Evolutionary conservation across 2,888 invertebrate species (phyloP).

Genomic region (Helicoverpa assulta): DNA sequence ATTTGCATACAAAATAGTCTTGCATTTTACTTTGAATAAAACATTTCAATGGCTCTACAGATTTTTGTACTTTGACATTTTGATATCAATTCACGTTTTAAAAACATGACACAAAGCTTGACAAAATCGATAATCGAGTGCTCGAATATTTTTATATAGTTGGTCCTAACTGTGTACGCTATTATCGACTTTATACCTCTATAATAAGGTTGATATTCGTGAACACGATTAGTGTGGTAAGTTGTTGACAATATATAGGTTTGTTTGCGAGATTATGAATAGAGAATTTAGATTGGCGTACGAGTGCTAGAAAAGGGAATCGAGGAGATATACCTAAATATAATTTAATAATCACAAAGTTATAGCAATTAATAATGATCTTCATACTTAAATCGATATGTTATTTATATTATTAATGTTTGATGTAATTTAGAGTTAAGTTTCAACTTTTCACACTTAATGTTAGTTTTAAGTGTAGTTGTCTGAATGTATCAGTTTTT

Average conservation of each 20-base stretch:
- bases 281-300: slow-evolving; percentile 38
- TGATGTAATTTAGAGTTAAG: slow-evolving; percentile 56
- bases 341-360: slow-evolving; percentile 45
- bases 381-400: slow-evolving; percentile 57
- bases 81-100: slow-evolving; percentile 14
- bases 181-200: slow-evolving; percentile 16
- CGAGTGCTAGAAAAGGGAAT: slow-evolving; percentile 32
- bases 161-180: slow-evolving; percentile 21
- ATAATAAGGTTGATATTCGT: slow-evolving; percentile 34
- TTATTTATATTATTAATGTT: slow-evolving; percentile 59
- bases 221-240: slow-evolving; percentile 19
- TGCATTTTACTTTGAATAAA: too few species aligned
- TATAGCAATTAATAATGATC: slow-evolving; percentile 57
- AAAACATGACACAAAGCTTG: slow-evolving; percentile 10
- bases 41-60: background rate
- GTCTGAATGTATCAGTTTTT: slow-evolving; percentile 39
- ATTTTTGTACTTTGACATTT: slow-evolving; percentile 12
- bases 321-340: slow-evolving; percentile 14
- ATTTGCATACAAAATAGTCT: too few species aligned
- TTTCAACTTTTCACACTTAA: slow-evolving; percentile 54
- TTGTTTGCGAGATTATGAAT: slow-evolving; percentile 54
- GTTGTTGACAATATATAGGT: slow-evolving; percentile 49
- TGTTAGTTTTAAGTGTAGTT: slow-evolving; percentile 51
- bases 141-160: slow-evolving; percentile 7
- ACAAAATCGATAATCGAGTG: slow-evolving; percentile 13